Base-by-base conservation (phyloP, 2,113 vertebrate genomes). In the Etheostoma cragini region DNA sequence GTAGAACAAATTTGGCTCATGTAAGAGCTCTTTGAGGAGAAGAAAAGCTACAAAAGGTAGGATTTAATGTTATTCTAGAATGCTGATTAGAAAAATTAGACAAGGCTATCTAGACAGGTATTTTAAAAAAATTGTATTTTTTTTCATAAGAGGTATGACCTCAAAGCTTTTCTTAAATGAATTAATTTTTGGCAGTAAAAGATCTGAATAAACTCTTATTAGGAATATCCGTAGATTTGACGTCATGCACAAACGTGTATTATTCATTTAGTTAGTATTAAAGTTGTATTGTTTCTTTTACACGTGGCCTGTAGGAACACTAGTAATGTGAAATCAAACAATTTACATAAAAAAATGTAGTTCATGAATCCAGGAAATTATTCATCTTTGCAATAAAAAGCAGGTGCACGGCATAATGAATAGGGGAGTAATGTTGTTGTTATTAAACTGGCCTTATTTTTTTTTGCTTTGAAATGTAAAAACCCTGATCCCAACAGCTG, bases 351-450 rank as follows among this genome's bases (percentile, higher is more conserved):
- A 54, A 46, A 4, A 38, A 38, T 38, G 6, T 4, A 72, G 1
- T 53, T 46, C 54, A 72, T 69, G 16, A 65, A 80, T 62, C 24
- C 17, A 17, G n/a, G 26, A 76, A 77, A 68, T 74, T 21, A 14
- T 71, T 72, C 14, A 72, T 71, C 10, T 66, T 75, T 66, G 71
- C 30, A 35, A 66, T 67, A 56, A 76, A 79, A 65, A 3, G 5
- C 60, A 71, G 65, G 12, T 70, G 52, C 46, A 19, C 42, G 4
- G 5, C 13, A 56, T 64, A 19, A 64, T 73, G 52, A 47, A 54
- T 54, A 3, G 13, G 24, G 1, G 22, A 15, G 33, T 72, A 5
- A 33, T 68, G 26, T 33, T 65, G 16, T 42, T 47, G 10, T 42
- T 47, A 57, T 52, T 62, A 33, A 68, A 42, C 35, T 53, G 6